Percentiles rank a stretch among this genome's conserved stretches.
These are phyloP conservation scores for Actinernus sp. DNA, from an alignment of 92 coral and sea anemone species.

Conservation along the genomic window DNA sequence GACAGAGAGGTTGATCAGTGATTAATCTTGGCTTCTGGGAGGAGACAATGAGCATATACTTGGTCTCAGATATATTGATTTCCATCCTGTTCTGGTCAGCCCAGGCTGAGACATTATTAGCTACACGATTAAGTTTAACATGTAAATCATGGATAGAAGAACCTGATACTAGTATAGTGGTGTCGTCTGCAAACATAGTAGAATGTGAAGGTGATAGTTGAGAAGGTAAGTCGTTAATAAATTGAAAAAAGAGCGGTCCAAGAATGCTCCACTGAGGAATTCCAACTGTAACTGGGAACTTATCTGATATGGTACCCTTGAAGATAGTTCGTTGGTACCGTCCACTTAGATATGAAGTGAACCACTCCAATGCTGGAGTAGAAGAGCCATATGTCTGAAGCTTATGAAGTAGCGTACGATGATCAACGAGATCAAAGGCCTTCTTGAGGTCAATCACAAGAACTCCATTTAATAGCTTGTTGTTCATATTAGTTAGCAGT, in stretches of 20 bases:
- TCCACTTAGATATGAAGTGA: constrained; percentile 18
- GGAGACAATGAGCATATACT: too few species aligned
- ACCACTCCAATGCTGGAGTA: constrained; percentile 24
- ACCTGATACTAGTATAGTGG: too few species aligned
- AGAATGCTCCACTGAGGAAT: constrained; percentile 20
- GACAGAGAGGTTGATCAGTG: too few species aligned
- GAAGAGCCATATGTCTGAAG: constrained; percentile 31
- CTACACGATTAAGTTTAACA: too few species aligned
- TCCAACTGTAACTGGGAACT: constrained; percentile 1
- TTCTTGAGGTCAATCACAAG: constrained; percentile 39
- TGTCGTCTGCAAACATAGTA: too few species aligned
- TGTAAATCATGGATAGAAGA: too few species aligned
- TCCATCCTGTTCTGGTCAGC: too few species aligned
- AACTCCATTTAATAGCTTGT: constrained; percentile 31
- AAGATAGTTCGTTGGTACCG: constrained; percentile 17
- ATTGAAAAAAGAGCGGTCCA: constrained; percentile 15
- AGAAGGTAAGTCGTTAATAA: too few species aligned
- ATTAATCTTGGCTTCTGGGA: too few species aligned
- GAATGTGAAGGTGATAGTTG: too few species aligned
- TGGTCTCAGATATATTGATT: too few species aligned
- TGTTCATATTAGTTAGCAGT: constrained; percentile 54
- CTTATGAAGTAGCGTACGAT: constrained; percentile 32
- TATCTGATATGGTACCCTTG: constrained; percentile 30
- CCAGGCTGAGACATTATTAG: too few species aligned
- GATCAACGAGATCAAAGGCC: constrained; percentile 41